Conservation (phyloP, 2,113 vertebrate genomes). For the Rattus norvegicus region DNA sequence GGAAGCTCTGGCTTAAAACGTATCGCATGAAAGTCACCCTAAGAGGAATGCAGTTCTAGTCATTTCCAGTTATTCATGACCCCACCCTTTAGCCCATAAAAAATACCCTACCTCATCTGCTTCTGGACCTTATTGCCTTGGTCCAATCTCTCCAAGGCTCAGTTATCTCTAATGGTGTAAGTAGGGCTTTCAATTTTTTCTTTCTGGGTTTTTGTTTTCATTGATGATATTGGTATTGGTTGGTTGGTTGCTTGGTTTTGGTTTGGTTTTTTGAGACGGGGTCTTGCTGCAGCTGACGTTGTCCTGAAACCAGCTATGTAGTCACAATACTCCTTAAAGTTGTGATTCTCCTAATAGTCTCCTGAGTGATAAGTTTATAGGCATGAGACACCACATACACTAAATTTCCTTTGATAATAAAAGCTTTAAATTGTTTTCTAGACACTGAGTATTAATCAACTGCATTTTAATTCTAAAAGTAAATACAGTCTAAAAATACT, state of each 20-base stretch:
- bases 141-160: background rate
- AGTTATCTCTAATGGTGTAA: background rate
- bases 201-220: background rate
- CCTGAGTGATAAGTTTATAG: background rate
- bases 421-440: conserved; percentile 10
- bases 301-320: background rate
- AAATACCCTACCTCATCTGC: background rate
- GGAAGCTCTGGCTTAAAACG: background rate
- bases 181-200: conserved; percentile 11
- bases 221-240: background rate
- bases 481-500: background rate
- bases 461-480: conserved; percentile 12
- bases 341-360: background rate
- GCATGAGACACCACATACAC: background rate
- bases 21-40: background rate
- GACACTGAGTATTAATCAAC: conserved; percentile 27
- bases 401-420: background rate
- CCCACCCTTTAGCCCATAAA: background rate
- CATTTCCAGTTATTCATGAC: conserved; percentile 2
- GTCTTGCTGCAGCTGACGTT: background rate
- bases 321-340: background rate
- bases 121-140: background rate
- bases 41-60: background rate
- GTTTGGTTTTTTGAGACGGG: background rate
- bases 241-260: background rate